These are phyloP conservation scores for Collichthys lucidus DNA, from an alignment of 2,113 vertebrate species.

Conservation along the genomic window DNA sequence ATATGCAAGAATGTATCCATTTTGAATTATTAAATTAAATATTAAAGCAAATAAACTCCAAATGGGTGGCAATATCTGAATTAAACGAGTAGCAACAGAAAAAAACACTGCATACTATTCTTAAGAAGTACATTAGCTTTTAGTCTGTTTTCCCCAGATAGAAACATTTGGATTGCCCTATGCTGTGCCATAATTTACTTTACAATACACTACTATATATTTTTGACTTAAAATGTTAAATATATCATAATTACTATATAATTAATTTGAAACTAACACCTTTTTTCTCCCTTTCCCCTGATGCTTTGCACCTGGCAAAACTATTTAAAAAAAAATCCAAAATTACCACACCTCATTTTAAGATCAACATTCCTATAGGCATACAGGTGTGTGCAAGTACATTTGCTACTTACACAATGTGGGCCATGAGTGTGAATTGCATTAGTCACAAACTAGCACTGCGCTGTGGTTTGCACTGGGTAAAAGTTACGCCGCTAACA, in stretches of 20 bases:
- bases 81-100: neutral
- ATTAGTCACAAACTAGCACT: no score
- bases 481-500: neutral
- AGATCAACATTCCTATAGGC: no score
- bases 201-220: neutral
- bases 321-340: no score
- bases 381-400: no score
- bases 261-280: neutral
- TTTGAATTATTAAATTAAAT: neutral
- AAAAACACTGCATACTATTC: neutral
- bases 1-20: conserved; percentile 31
- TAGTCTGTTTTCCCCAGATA: neutral
- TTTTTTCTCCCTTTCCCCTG: no score
- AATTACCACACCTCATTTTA: no score
- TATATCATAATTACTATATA: neutral
- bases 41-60: neutral
- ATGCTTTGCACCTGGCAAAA: no score
- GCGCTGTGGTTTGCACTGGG: no score
- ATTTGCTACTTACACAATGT: neutral
- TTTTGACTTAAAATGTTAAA: neutral
- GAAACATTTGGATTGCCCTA: neutral
- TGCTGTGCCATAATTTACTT: neutral
- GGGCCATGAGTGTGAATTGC: no score
- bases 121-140: neutral
- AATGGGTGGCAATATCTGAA: neutral